phyloP scores from a whole-genome alignment of 2,797 vertebrate genomes.

The Numenius phaeopus region DNA sequence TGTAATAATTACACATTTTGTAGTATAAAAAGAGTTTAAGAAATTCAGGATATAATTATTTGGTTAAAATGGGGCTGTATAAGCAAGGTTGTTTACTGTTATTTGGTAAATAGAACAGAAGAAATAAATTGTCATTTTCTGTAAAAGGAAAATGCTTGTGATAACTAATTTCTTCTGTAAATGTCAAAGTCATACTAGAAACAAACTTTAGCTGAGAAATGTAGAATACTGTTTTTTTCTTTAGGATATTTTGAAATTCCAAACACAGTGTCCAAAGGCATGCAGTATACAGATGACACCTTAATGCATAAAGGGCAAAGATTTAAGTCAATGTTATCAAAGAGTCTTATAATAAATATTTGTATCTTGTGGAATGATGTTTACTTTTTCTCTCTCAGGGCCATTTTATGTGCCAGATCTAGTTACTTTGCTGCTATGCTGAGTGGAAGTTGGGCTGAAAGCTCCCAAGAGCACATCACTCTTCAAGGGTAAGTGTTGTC shows the following conservation, averaged over 20 bases:
- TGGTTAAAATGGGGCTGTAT: not conserved
- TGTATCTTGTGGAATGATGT: constrained; percentile 55
- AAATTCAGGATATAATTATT: not conserved
- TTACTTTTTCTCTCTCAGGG: constrained; percentile 80
- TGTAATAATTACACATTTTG: not conserved
- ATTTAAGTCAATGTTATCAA: constrained; percentile 52
- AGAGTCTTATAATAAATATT: constrained; percentile 52
- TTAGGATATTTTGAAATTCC: constrained; percentile 11
- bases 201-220: constrained; percentile 15
- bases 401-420: constrained; percentile 94
- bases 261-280: not conserved
- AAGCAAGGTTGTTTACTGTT: not conserved
- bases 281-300: not conserved
- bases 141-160: not conserved
- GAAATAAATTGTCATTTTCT: not conserved
- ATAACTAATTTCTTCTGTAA: not conserved
- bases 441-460: constrained; percentile 95
- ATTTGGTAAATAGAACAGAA: not conserved
- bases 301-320: constrained; percentile 38
- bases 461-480: constrained; percentile 89
- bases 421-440: constrained; percentile 96
- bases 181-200: not conserved
- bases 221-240: not conserved
- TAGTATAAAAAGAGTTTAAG: not conserved
- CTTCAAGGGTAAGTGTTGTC: constrained; percentile 90